Evolutionary conservation across 2,797 vertebrate species (phyloP), one percentile per base, ranked within the genome.

Genomic region (Eutrigla gurnardus): DNA sequence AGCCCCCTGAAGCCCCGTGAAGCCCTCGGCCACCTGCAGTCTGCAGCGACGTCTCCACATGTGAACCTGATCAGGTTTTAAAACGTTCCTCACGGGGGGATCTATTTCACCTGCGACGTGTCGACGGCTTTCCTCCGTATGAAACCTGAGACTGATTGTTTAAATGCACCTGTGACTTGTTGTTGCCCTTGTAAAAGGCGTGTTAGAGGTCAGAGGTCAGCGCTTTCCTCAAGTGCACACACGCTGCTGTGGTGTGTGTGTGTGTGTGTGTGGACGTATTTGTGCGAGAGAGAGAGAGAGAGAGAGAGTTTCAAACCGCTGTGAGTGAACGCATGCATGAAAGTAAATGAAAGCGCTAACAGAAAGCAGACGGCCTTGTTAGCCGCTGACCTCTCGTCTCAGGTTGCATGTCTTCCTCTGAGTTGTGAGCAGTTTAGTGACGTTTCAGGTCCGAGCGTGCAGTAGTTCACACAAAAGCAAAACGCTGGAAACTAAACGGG

Each of bases 151-250:
- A 53, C 50, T 32, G 32, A 33, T 17, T 46, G 52, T 55, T 25
- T 6, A 15, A 18, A 37, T 7, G 8, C 43, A 49, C 35, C 54
- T 40, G 66, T 17, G 65, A 10, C 12, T 1, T 2, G 12, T 35
- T n/a, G 33, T 7, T 42, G 40, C 58, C 49, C n/a, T 45, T 12
- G 14, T 32, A 11, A 42, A 37, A 69, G 13, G 36, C n/a, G 45
- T 11, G 66, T 11, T 35, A 45, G 52, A 68, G 65, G 67, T 70
- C 36, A 50, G 39, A 53, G 58, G 67, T 70, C 66, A 49, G 35
- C 13, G 12, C 47, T 62, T 47, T 47, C 15, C 46, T 47, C 17
- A 47, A 17, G 54, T 57, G 54, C 37, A 42, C 18, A 4, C 57
- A 42, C n/a, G 12, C 57, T 13, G 57, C 3, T 33, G 25, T 9